Base-by-base conservation (phyloP, 1,140 invertebrate species). In the Drosophila virilis region DNA sequence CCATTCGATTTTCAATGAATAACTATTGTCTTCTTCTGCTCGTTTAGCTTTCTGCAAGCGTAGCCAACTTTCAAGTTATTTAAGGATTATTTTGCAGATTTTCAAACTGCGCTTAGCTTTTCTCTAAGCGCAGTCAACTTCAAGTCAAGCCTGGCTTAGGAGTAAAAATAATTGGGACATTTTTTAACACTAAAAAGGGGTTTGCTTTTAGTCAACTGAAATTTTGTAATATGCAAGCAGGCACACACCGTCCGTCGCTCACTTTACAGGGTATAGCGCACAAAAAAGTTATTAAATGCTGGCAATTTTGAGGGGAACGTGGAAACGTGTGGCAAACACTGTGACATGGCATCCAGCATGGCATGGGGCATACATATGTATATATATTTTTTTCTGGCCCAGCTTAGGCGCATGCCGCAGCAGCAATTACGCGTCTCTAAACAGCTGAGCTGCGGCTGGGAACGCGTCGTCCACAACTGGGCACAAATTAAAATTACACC, bases 401-500 rank as follows among this genome's bases (percentile, higher is more conserved):
- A 66, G 77, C 69, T 84, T 86, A 86, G 82, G 86, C 72, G 76
- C 76, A 83, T 78, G 81, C 77, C 66, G 77, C 77, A 86, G 73
- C 69, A 62, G 61, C 84, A 88, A 89, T 88, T 88, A 88, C 77
- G 83, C 79, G 77, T 60, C 72, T 65, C 82, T 83, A 86, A 86
- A 83, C 82, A 86, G 82, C 83, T 88, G 83, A 67, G 78, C 61
- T 38, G 28, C 22, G 22, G 66, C 35, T 54, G 54, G 67, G 43
- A 65, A 37, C 48, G 50, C 45, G 13, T 46, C 54, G 46, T 65
- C 58, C 45, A 45, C 37, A 58, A 65, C 46, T 73, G 69, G 61
- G 77, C 75, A 84, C 66, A 91, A 91, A 91, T 91, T 91, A 91
- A 91, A 91, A 91, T 91, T 91, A 88, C 88, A 91, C 88, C 88